Evolutionary conservation across 1,140 invertebrate species (phyloP).

Genomic region (Ips nitidus): DNA sequence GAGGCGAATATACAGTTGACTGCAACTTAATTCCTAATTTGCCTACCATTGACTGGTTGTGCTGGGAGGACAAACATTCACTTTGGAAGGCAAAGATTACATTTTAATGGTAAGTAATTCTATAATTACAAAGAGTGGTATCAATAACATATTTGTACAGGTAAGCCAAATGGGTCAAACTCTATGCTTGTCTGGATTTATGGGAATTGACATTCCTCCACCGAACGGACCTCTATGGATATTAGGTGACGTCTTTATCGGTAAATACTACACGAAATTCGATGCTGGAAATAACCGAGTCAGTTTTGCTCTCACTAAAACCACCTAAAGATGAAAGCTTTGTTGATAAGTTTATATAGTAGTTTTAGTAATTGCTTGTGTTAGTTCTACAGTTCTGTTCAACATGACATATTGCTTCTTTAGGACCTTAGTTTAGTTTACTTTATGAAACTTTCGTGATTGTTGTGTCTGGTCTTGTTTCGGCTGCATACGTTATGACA

Average conservation of each 20-base stretch:
- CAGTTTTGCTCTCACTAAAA: slow-evolving; percentile 76
- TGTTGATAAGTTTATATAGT: too few species aligned
- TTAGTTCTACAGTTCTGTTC: too few species aligned
- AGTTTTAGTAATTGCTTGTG: too few species aligned
- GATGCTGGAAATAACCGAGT: slow-evolving; percentile 88
- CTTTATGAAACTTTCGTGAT: too few species aligned
- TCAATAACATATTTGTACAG: slow-evolving; percentile 44
- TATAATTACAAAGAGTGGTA: not conserved
- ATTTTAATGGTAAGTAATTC: slow-evolving; percentile 70
- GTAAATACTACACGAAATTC: slow-evolving; percentile 94
- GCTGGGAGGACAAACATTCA: slow-evolving; percentile 77
- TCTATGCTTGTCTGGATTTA: slow-evolving; percentile 93
- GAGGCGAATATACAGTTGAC: slow-evolving; percentile 82
- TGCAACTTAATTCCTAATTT: slow-evolving; percentile 74
- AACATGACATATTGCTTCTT: too few species aligned
- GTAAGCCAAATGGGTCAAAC: slow-evolving; percentile 75
- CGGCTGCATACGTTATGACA: too few species aligned
- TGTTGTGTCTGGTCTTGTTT: too few species aligned
- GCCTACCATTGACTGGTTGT: slow-evolving; percentile 80
- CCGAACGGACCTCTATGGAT: slow-evolving; percentile 94
- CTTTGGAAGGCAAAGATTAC: slow-evolving; percentile 83
- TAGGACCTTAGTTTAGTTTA: too few species aligned
- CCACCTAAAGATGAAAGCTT: too few species aligned
- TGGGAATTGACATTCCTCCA: slow-evolving; percentile 93
- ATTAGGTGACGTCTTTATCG: slow-evolving; percentile 96